These are phyloP conservation scores for Hypercompe scribonia DNA, from an alignment of 2,888 invertebrate genomes.

Conservation along the genomic window DNA sequence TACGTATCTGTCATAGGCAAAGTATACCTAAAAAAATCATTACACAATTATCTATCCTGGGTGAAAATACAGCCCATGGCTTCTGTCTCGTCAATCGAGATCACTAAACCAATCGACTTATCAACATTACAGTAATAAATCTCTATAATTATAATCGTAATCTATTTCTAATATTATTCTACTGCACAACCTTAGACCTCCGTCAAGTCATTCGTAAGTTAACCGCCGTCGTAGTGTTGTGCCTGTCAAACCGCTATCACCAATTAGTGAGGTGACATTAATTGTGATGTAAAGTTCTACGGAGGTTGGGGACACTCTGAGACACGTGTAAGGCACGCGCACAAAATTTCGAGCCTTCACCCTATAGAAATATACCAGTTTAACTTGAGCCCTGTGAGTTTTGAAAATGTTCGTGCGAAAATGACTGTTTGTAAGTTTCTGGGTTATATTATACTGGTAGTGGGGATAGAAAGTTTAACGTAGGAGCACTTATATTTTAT, in stretches of 20 bases:
- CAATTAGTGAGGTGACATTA: slow-evolving; percentile 78
- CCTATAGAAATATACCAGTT: slow-evolving; percentile 49
- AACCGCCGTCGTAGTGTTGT: slow-evolving; percentile 47
- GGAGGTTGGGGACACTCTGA: slow-evolving; percentile 52
- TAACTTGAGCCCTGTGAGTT: slow-evolving; percentile 20
- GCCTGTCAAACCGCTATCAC: slow-evolving; percentile 66
- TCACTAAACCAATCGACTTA: not conserved
- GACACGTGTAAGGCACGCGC: slow-evolving; percentile 74
- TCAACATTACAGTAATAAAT: not conserved
- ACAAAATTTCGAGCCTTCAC: slow-evolving; percentile 63
- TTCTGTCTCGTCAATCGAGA: too few relatives aligned
- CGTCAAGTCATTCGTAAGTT: slow-evolving; percentile 32
- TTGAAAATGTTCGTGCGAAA: not conserved
- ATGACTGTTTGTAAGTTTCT: not conserved
- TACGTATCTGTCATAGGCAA: too few relatives aligned
- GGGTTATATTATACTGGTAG: slow-evolving; percentile 37
- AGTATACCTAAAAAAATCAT: too few relatives aligned
- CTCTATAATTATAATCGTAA: not conserved
- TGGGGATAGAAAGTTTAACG: slow-evolving; percentile 50
- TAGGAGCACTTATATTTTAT: slow-evolving; percentile 66
- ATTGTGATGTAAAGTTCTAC: slow-evolving; percentile 74
- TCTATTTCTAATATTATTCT: not conserved
- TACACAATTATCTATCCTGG: not conserved
- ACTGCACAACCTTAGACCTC: not conserved
- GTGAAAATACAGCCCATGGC: not conserved